phyloP scores from a whole-genome alignment of 2,888 invertebrate genomes.

The Drosophila neutralis region DNA sequence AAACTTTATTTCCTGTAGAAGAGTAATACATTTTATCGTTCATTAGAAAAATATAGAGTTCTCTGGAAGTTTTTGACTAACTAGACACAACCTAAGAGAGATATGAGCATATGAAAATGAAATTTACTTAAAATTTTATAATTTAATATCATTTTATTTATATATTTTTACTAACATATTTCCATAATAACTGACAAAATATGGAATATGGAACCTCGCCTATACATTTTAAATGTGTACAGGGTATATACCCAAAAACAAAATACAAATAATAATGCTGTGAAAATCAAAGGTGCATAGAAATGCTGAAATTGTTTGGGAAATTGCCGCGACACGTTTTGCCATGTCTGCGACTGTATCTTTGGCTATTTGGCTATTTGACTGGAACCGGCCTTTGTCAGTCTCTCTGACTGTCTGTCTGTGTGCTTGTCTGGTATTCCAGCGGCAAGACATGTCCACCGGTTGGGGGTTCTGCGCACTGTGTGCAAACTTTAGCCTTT shows the following conservation, averaged over 20 bases:
- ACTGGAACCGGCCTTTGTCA: slow-evolving; percentile 21
- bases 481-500: slow-evolving; percentile 73
- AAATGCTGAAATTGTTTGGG: slow-evolving; percentile 74
- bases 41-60: too few relatives aligned
- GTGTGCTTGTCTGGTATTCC: slow-evolving; percentile 38
- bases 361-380: slow-evolving; percentile 17
- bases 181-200: too few relatives aligned
- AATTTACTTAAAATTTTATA: background rate
- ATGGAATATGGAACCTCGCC: background rate
- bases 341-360: slow-evolving; percentile 44
- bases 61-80: too few relatives aligned
- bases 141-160: background rate
- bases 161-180: background rate
- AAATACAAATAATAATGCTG: slow-evolving; percentile 45
- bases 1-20: background rate
- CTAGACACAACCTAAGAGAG: background rate
- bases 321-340: slow-evolving; percentile 77
- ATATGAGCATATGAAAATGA: background rate
- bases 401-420: slow-evolving; percentile 29
- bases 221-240: background rate
- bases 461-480: slow-evolving; percentile 52
- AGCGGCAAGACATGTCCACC: slow-evolving; percentile 44
- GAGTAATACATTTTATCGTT: too few relatives aligned
- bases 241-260: slow-evolving; percentile 2
- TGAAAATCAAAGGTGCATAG: slow-evolving; percentile 59